Percentiles rank a stretch among this genome's conserved stretches.
These are phyloP conservation scores for Hemistola chrysoprasaria DNA, from an alignment of 2,888 invertebrate genomes.

Conservation along the genomic window DNA sequence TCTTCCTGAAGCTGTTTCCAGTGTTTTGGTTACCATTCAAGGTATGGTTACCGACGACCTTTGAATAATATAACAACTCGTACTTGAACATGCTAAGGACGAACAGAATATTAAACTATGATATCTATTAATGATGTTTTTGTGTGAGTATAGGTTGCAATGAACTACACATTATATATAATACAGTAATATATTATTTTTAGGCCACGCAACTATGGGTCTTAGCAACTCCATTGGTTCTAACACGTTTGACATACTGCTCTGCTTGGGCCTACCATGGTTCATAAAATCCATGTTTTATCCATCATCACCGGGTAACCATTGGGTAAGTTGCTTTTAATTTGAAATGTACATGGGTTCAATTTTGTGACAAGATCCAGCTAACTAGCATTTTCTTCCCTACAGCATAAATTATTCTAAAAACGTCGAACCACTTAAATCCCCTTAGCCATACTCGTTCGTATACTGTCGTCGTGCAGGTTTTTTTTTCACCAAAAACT, in stretches of 20 bases:
- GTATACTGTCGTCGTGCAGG: neutral
- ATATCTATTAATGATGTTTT: too few species aligned
- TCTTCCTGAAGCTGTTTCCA: slow-evolving; percentile 93
- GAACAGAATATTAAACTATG: too few species aligned
- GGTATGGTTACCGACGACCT: slow-evolving; percentile 74
- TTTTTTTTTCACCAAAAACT: slow-evolving; percentile 4
- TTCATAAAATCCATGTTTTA: slow-evolving; percentile 85
- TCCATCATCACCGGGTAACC: slow-evolving; percentile 79
- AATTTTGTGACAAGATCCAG: too few species aligned
- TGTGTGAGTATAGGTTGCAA: too few species aligned
- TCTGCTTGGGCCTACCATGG: slow-evolving; percentile 91
- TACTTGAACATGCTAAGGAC: too few species aligned
- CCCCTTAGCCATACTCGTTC: too few species aligned
- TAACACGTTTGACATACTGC: slow-evolving; percentile 90
- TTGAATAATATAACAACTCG: slow-evolving; percentile 9
- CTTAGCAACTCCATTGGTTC: slow-evolving; percentile 92
- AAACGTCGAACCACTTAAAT: neutral
- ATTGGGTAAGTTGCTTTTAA: slow-evolving; percentile 77
- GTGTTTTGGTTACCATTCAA: slow-evolving; percentile 91
- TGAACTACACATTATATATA: too few species aligned
- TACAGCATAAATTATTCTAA: too few species aligned
- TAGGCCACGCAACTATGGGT: slow-evolving; percentile 89
- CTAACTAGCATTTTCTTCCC: neutral
- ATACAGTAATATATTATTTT: slow-evolving; percentile 32
- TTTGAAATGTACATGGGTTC: too few species aligned